Evolutionary conservation across 2,797 vertebrate genomes (phyloP).

Genomic region (Sebastes paucispinis): DNA sequence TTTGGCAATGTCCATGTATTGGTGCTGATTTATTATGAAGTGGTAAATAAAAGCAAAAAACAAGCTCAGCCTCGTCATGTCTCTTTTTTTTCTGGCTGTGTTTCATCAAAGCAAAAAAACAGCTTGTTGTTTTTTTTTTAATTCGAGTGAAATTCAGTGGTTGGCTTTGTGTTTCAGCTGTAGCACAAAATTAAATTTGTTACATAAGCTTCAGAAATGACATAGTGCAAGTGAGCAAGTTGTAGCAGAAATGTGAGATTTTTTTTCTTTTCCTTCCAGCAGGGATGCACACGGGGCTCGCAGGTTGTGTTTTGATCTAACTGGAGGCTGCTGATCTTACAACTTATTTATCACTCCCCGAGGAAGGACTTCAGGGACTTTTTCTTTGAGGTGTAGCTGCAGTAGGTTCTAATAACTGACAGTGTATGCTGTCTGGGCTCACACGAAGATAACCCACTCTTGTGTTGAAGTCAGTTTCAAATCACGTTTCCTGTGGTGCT

Average conservation of each 20-base stretch:
- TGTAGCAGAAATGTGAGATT: neutral
- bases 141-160: neutral
- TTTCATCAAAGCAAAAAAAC: neutral
- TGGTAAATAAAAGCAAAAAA: neutral
- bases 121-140: neutral
- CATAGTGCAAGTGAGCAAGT: neutral
- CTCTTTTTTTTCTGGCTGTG: neutral
- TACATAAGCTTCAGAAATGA: neutral
- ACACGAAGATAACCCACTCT: conserved; percentile 12
- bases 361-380: conserved; percentile 30
- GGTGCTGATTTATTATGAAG: neutral
- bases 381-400: conserved; percentile 39
- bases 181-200: neutral
- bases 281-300: conserved; percentile 19
- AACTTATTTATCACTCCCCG: conserved; percentile 48
- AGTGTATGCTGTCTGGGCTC: conserved; percentile 21
- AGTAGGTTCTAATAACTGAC: conserved; percentile 31
- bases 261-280: neutral
- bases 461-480: conserved; percentile 17
- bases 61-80: neutral
- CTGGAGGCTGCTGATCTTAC: conserved; percentile 52
- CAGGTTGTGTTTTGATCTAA: conserved; percentile 49
- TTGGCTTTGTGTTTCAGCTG: neutral
- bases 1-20: neutral
- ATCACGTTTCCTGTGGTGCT: neutral